phyloP scores from a whole-genome alignment of 1,140 invertebrate species.

The Drosophila triauraria region DNA sequence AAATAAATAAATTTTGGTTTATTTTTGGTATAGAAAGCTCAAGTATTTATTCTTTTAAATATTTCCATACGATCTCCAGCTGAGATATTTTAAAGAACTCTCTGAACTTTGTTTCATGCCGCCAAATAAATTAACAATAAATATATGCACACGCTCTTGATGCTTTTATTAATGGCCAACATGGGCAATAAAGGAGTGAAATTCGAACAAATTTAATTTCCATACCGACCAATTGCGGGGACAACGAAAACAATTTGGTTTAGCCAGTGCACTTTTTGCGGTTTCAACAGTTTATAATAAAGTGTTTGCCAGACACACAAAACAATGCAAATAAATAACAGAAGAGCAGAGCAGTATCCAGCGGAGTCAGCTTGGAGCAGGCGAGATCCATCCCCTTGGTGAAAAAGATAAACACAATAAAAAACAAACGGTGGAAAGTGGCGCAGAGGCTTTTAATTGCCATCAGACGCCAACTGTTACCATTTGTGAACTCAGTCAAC shows the following conservation, averaged over 20 bases:
- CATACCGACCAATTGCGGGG: background rate
- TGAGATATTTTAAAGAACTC: background rate
- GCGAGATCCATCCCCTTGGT: background rate
- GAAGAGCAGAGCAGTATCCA: background rate
- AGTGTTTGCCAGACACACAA: constrained; percentile 63
- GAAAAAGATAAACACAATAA: constrained; percentile 45
- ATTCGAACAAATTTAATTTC: constrained; percentile 9
- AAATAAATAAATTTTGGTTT: background rate
- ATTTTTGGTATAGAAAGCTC: background rate
- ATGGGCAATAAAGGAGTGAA: background rate
- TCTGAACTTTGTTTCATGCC: background rate
- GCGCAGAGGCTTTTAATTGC: constrained; percentile 74
- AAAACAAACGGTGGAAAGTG: constrained; percentile 30
- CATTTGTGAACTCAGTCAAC: constrained; percentile 57
- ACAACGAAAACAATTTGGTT: constrained; percentile 40
- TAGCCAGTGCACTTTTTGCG: constrained; percentile 58
- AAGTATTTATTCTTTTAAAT: background rate
- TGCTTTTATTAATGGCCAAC: background rate
- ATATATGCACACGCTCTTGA: background rate
- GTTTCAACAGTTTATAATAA: constrained; percentile 75
- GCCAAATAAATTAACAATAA: background rate
- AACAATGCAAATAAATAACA: constrained; percentile 58
- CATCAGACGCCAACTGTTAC: constrained; percentile 72
- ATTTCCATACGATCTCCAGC: background rate
- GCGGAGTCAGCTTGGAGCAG: constrained; percentile 18